Percentiles rank a stretch among this genome's conserved stretches.
phyloP scores from a whole-genome alignment of 2,888 invertebrate species.

The Pristionchus arcanus region DNA sequence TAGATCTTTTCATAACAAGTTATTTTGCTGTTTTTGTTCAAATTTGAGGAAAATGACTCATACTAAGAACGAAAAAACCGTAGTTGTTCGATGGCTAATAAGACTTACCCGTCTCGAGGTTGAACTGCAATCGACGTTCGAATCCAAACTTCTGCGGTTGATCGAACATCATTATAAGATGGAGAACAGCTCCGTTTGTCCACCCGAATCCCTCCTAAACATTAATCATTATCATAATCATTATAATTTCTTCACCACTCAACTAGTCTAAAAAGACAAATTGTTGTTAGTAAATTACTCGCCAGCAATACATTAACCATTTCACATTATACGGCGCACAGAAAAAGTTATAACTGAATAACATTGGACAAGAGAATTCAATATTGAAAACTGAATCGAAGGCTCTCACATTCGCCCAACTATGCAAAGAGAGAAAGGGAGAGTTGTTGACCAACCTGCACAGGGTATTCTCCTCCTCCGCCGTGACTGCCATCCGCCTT shows the following conservation, averaged over 20 bases:
- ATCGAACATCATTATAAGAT: conserved; percentile 65
- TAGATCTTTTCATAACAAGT: neutral
- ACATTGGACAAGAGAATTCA: too few species aligned
- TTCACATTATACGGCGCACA: too few species aligned
- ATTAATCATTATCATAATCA: too few species aligned
- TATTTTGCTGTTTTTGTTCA: neutral
- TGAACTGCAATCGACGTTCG: neutral
- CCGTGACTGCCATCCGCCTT: conserved; percentile 66
- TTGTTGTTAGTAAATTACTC: too few species aligned
- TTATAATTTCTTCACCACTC: too few species aligned
- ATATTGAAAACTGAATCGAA: neutral
- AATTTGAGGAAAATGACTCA: too few species aligned
- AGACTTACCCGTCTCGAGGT: conserved; percentile 35
- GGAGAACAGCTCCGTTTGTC: conserved; percentile 76
- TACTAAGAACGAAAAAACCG: too few species aligned
- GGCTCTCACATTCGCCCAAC: neutral
- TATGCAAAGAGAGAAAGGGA: neutral
- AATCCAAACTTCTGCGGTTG: conserved; percentile 40
- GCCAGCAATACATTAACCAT: too few species aligned
- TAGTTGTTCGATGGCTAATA: too few species aligned
- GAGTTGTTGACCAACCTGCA: conserved; percentile 35
- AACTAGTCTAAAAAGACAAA: too few species aligned
- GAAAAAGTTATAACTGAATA: too few species aligned
- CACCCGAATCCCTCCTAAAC: conserved; percentile 75
- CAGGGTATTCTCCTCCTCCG: conserved; percentile 64